These are phyloP conservation scores for Neodon shergylaensis DNA, from an alignment of 2,113 vertebrate species.

Conservation along the genomic window DNA sequence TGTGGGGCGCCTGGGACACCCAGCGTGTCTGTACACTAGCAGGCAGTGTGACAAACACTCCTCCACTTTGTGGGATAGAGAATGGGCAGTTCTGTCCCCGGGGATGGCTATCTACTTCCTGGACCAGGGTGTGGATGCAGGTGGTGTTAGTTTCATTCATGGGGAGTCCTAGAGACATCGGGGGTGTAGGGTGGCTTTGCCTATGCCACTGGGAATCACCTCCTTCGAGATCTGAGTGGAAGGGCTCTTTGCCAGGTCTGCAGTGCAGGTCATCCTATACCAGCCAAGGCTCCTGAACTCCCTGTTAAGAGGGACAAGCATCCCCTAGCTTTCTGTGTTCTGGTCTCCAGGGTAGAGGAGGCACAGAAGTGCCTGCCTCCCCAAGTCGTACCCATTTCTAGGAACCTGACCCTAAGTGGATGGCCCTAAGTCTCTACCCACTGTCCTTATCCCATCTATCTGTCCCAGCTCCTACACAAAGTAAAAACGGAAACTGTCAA, in stretches of 20 bases:
- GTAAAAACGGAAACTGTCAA: background rate
- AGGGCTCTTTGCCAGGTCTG: background rate
- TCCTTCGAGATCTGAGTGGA: background rate
- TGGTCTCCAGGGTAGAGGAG: background rate
- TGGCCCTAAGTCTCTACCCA: background rate
- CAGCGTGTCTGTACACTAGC: background rate
- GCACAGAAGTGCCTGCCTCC: background rate
- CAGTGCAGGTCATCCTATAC: background rate
- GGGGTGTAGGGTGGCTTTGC: too few species aligned
- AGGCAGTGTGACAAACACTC: background rate
- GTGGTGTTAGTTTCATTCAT: too few species aligned
- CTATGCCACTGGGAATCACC: background rate
- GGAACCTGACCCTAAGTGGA: background rate
- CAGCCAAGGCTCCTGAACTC: background rate
- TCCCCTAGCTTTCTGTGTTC: background rate
- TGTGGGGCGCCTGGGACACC: background rate
- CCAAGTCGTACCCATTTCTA: background rate
- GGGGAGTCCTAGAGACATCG: background rate
- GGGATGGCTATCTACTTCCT: background rate
- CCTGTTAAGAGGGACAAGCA: background rate
- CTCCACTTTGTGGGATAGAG: too few species aligned
- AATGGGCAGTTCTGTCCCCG: background rate
- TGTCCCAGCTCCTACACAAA: background rate
- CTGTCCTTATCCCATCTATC: background rate
- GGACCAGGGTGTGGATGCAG: background rate